Conservation (phyloP, 2,113 vertebrate species). For the Callorhinus ursinus region DNA sequence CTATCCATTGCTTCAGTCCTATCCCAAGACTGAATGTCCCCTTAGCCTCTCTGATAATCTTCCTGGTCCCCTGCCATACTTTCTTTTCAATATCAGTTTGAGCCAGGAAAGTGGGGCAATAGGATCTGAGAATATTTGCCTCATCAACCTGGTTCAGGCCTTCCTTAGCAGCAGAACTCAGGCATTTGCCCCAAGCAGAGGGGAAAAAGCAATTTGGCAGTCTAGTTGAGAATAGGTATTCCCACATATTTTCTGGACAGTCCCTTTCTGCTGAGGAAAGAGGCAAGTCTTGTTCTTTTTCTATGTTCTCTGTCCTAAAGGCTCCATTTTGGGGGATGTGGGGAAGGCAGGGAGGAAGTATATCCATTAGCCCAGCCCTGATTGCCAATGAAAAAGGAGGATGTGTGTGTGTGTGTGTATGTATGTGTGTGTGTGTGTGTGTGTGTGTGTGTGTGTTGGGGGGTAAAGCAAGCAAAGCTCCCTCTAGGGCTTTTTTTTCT, state of each 20-base stretch:
- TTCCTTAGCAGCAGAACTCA: neutral
- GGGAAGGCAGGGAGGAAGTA: neutral
- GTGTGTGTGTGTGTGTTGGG: neutral
- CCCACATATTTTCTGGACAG: neutral
- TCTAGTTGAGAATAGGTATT: neutral
- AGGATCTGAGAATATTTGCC: neutral
- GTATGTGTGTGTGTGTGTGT: neutral
- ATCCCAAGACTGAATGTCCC: neutral
- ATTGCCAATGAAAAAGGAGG: neutral
- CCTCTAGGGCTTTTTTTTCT: neutral
- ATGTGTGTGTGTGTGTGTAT: neutral
- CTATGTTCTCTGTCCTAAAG: neutral
- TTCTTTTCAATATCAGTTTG: neutral
- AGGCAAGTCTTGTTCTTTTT: neutral
- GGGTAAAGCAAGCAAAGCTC: neutral
- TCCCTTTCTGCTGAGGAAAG: neutral
- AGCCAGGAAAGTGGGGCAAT: neutral
- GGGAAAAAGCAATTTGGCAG: neutral
- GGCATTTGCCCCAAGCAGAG: neutral
- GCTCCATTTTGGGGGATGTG: neutral
- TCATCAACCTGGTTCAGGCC: neutral
- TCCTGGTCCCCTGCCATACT: neutral
- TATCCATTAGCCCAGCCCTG: neutral
- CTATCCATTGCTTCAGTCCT: neutral
- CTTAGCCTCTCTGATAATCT: neutral